Evolutionary conservation across 2,797 vertebrate genomes (phyloP).

Genomic region (Miopithecus talapoin): DNA sequence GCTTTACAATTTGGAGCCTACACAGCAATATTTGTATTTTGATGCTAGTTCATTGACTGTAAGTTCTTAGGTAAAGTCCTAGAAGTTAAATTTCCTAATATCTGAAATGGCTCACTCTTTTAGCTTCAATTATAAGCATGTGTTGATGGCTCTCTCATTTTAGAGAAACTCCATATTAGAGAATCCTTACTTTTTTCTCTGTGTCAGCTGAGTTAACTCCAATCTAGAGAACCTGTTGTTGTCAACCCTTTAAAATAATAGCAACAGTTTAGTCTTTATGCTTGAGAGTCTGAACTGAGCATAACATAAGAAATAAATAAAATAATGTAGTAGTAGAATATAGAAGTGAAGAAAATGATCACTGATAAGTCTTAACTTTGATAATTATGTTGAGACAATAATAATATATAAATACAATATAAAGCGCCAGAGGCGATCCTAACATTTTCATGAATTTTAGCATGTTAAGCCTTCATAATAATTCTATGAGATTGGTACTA

Average conservation of each 20-base stretch:
- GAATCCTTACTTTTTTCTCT: neutral
- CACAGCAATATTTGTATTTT: neutral
- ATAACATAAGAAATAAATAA: neutral
- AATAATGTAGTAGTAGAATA: neutral
- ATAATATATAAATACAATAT: neutral
- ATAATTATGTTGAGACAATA: neutral
- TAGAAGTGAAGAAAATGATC: neutral
- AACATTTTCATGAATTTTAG: neutral
- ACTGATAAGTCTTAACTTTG: neutral
- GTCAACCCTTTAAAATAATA: neutral
- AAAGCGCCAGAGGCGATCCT: neutral
- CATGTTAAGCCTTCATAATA: neutral
- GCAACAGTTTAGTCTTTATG: neutral
- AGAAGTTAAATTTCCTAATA: neutral
- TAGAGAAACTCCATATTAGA: neutral
- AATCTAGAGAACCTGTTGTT: neutral
- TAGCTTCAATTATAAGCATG: neutral
- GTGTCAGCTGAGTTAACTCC: neutral
- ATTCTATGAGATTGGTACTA: neutral
- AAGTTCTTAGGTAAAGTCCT: neutral
- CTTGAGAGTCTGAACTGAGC: neutral
- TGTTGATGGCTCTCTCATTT: neutral
- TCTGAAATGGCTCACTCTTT: neutral
- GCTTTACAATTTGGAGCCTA: neutral
- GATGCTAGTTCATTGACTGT: neutral